Evolutionary conservation across 2,888 invertebrate species (phyloP).

Genomic region (Brachypalpus laphriformis): DNA sequence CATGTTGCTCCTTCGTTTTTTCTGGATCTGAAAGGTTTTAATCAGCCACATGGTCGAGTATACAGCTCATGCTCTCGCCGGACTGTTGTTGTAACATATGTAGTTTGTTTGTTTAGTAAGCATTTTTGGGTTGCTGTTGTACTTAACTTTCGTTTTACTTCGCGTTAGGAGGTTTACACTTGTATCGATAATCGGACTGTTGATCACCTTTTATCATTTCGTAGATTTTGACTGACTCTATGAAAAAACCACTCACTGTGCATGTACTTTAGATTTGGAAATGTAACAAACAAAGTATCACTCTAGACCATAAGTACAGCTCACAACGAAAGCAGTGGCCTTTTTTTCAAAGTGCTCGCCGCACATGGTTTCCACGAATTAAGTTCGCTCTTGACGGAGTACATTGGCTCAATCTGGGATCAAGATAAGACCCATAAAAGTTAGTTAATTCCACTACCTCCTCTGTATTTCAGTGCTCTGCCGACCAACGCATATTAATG

Average conservation of each 20-base stretch:
- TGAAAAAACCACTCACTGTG: conserved; percentile 31
- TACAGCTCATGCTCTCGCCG: no score
- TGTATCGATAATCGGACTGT: no score
- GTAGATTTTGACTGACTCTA: background rate
- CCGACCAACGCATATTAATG: conserved; percentile 44
- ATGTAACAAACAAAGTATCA: background rate
- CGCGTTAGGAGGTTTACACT: no score
- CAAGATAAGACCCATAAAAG: conserved; percentile 58
- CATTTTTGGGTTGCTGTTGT: no score
- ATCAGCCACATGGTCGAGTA: no score
- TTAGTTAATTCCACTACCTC: conserved; percentile 30
- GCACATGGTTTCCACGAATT: conserved; percentile 33
- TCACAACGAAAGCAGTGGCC: conserved; percentile 13
- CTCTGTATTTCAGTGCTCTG: conserved; percentile 26
- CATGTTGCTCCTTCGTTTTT: no score
- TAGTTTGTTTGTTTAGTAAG: no score
- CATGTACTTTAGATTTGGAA: background rate
- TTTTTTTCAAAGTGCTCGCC: conserved; percentile 35
- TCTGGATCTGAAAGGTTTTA: no score
- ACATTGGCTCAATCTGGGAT: conserved; percentile 47
- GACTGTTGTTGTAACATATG: no score
- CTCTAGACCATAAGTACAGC: conserved; percentile 14
- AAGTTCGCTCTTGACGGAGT: conserved; percentile 24
- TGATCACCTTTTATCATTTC: no score
- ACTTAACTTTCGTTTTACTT: no score